Conservation (phyloP, 2,888 invertebrate species). For the Thumatha senex region DNA sequence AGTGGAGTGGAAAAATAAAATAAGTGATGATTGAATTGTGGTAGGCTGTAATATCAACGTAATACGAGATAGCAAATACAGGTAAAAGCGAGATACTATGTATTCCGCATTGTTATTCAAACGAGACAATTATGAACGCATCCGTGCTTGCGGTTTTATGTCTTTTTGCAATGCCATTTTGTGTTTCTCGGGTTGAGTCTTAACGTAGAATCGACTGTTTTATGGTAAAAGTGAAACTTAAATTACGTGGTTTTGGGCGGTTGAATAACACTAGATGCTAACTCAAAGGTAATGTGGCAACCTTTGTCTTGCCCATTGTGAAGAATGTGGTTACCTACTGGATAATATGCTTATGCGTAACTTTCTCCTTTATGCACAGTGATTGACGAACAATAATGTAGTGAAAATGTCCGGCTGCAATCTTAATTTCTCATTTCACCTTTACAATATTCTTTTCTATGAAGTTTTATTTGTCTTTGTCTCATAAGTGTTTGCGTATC, state of each 20-base stretch:
- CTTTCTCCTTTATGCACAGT: constrained; percentile 37
- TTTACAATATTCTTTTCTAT: constrained; percentile 2
- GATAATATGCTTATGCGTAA: constrained; percentile 30
- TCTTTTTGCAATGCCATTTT: constrained; percentile 67
- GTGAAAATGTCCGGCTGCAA: constrained; percentile 13
- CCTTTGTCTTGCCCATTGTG: constrained; percentile 38
- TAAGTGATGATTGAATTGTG: constrained; percentile 12
- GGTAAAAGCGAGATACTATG: constrained; percentile 46
- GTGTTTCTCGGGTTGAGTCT: constrained; percentile 51
- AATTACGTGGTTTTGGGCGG: constrained; percentile 44
- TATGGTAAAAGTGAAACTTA: constrained; percentile 74
- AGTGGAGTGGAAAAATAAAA: too few species aligned
- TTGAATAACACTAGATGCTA: constrained; percentile 51
- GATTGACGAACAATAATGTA: constrained; percentile 15
- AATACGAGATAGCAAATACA: constrained; percentile 24
- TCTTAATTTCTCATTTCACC: constrained; percentile 9
- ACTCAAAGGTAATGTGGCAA: constrained; percentile 40
- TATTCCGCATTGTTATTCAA: constrained; percentile 63
- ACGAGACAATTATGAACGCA: constrained; percentile 56
- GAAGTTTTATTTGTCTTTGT: constrained; percentile 1
- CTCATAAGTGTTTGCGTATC: neutral
- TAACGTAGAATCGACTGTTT: constrained; percentile 59
- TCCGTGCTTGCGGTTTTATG: constrained; percentile 50
- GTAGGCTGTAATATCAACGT: constrained; percentile 26
- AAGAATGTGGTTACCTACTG: constrained; percentile 40